Percentiles rank a stretch among this genome's conserved stretches.
These are phyloP conservation scores for Triops longicaudatus DNA, from an alignment of 1,140 invertebrate genomes.

Conservation along the genomic window DNA sequence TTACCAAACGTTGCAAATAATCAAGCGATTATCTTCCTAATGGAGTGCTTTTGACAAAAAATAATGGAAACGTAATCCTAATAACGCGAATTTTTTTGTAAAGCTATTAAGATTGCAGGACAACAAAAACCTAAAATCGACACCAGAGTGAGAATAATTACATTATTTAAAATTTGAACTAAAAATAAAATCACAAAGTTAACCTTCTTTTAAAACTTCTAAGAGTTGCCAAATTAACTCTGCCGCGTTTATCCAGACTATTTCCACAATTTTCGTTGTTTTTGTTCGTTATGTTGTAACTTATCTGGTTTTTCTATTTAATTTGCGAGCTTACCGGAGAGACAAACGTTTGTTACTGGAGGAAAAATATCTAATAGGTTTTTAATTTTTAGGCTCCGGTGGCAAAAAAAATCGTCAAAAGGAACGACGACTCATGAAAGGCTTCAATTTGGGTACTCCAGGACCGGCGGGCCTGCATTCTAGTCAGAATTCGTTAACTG, in stretches of 20 bases:
- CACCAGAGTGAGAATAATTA: too few species aligned
- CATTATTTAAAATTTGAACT: too few species aligned
- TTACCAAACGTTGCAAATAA: background rate
- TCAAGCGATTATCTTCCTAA: too few species aligned
- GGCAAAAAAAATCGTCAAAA: conserved; percentile 89
- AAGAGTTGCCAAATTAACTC: conserved; percentile 12
- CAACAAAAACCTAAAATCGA: too few species aligned
- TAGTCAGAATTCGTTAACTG: conserved; percentile 30
- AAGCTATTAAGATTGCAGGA: too few species aligned
- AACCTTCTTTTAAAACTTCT: too few species aligned
- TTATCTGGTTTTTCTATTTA: background rate
- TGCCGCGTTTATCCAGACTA: background rate
- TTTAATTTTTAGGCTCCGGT: conserved; percentile 55
- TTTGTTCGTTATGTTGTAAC: background rate
- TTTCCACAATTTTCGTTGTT: background rate
- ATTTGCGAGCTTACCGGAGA: background rate
- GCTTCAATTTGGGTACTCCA: conserved; percentile 74
- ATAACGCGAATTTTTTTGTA: too few species aligned
- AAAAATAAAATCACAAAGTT: too few species aligned
- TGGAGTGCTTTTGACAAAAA: too few species aligned
- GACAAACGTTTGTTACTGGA: too few species aligned
- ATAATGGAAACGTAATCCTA: too few species aligned
- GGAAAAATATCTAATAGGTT: too few species aligned
- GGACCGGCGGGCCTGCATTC: conserved; percentile 41
- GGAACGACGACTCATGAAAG: conserved; percentile 84